These are phyloP conservation scores for Micrasema longulum DNA, from an alignment of 1,140 invertebrate genomes.

Conservation along the genomic window DNA sequence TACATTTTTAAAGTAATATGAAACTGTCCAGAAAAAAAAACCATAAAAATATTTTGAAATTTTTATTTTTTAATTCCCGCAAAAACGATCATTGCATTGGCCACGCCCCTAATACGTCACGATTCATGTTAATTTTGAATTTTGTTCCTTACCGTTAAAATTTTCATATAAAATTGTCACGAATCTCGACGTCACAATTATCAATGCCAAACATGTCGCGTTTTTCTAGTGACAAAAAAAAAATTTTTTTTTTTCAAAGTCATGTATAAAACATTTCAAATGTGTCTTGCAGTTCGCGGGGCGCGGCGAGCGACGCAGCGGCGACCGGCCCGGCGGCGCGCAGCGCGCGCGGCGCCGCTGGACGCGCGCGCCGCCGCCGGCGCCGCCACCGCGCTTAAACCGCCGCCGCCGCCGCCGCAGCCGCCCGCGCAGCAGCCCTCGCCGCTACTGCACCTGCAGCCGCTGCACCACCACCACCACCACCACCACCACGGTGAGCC, in stretches of 20 bases:
- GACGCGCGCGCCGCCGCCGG: slow-evolving; percentile 58
- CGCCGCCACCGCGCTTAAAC: slow-evolving; percentile 58
- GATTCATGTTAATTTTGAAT: no score
- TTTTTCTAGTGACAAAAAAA: no score
- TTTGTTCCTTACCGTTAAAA: no score
- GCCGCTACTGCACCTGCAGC: slow-evolving; percentile 55
- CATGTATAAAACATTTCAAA: no score
- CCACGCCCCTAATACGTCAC: no score
- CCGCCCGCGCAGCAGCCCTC: slow-evolving; percentile 57
- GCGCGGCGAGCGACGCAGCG: slow-evolving; percentile 49
- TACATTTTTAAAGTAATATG: no score
- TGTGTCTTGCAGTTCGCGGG: neutral
- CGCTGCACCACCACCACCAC: slow-evolving; percentile 55
- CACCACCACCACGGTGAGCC: slow-evolving; percentile 39
- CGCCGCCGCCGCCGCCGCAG: slow-evolving; percentile 57
- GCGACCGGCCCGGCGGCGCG: slow-evolving; percentile 59
- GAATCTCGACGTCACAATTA: no score
- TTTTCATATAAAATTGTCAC: no score
- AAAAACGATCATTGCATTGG: no score
- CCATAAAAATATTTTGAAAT: neutral
- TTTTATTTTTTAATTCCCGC: no score
- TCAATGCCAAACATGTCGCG: no score
- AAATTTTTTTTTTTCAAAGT: no score
- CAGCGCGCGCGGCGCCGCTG: slow-evolving; percentile 58
- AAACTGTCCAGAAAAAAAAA: neutral